Evolutionary conservation across 1,140 invertebrate species (phyloP), one percentile per base, ranked within the genome.

Genomic region (Trachelipus rathkii): DNA sequence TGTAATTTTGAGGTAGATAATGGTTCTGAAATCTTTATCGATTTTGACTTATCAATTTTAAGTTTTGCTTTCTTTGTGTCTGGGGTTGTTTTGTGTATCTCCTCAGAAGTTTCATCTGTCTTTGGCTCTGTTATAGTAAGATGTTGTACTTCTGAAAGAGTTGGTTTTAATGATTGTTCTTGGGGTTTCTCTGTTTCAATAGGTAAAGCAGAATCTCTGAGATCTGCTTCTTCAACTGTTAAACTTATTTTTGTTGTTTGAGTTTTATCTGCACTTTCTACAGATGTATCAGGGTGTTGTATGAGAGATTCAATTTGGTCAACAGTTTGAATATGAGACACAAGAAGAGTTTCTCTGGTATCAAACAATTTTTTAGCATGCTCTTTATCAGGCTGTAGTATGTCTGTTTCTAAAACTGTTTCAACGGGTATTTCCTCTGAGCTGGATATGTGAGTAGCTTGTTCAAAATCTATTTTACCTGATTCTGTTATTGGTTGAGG

Each of bases 221-320:
- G 33, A 60, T 83, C 84, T 10, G 84, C 75, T 33, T 89, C 86
- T 79, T 86, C 85, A 21, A 89, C 82, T 13, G 87, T 79, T 9
- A 86, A 88, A 84, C 89, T 88, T 78, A 87, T 86, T 23, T 86
- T 80, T 67, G 85, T 78, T 11, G 84, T 83, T 75, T 88, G 87
- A 73, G 82, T 84, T 66, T 87, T 74, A 73, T 86, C 87, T 24
- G 89, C 89, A 68, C 74, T 83, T 13, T 82, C 78, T 15, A 53
- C 53, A 13, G 24, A 44, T 33, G 78, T 75, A 23, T 67, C 71
- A 53, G 44, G n/a, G 2, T 66, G 46, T 9, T 77, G 72, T 72
- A 60, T 69, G 33, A 79, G 43, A 33, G 46, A 10, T 44, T 75
- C 78, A 50, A 73, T 72, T 72, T 79, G 76, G 24, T 77, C 74